Evolutionary conservation across 2,888 invertebrate genomes (phyloP).

Genomic region (Stenichneumon culpator): DNA sequence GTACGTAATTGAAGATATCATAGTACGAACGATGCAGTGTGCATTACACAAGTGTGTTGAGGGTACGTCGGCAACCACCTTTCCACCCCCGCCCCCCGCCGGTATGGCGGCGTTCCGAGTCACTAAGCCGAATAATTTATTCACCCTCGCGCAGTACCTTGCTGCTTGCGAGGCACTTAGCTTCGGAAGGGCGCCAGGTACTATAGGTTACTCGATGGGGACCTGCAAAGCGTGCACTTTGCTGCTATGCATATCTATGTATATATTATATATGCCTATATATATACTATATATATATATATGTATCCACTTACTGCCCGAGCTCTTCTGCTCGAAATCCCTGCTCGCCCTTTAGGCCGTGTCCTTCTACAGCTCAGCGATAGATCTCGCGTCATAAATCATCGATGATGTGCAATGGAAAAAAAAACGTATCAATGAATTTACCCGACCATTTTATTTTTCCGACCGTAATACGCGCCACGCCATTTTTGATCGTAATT

Average conservation of each 20-base stretch:
- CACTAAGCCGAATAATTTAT: conserved; percentile 67
- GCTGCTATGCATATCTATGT: conserved; percentile 25
- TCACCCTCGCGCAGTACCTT: conserved; percentile 58
- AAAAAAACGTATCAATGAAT: not conserved
- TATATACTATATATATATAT: not conserved
- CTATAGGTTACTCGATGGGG: conserved; percentile 34
- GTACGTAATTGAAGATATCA: conserved; percentile 65
- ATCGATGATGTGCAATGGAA: not conserved
- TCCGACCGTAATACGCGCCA: not conserved
- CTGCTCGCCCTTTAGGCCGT: conserved; percentile 1
- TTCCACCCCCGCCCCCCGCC: not conserved
- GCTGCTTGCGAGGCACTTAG: conserved; percentile 59
- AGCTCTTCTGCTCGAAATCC: conserved; percentile 8
- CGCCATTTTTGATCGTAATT: not conserved
- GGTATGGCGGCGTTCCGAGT: conserved; percentile 39
- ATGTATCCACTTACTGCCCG: not conserved
- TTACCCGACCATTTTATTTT: not conserved
- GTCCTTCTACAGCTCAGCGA: conserved; percentile 42
- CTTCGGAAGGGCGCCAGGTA: conserved; percentile 50
- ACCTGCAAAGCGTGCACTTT: conserved; percentile 37
- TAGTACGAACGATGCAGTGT: conserved; percentile 36
- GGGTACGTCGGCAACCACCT: conserved; percentile 36
- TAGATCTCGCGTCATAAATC: conserved; percentile 20
- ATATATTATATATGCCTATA: conserved; percentile 13
- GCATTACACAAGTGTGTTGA: conserved; percentile 58